Percentiles rank a stretch among this genome's conserved stretches.
Conservation (phyloP, 2,797 vertebrate genomes). For the Silurus aristotelis region DNA sequence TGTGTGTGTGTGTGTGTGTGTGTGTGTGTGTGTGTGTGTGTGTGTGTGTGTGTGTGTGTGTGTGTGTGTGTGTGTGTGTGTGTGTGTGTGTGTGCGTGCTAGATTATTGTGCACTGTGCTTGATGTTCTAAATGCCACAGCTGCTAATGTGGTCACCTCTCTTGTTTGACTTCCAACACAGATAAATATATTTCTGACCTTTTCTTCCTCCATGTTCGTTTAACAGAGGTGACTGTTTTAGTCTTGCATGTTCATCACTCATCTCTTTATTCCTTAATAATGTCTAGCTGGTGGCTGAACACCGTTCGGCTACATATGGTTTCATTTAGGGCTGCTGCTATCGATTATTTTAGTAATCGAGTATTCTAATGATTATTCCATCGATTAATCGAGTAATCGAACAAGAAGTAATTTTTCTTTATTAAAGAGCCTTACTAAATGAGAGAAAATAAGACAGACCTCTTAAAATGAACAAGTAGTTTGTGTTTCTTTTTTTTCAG, state of each 20-base stretch:
- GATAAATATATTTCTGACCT: conserved; percentile 40
- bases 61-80: background rate
- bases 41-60: background rate
- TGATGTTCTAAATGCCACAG: conserved; percentile 46
- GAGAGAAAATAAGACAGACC: too few relatives aligned
- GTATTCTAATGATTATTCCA: too few relatives aligned
- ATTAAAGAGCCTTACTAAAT: too few relatives aligned
- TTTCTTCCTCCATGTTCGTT: background rate
- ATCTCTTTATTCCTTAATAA: background rate
- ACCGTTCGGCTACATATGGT: background rate
- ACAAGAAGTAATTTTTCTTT: too few relatives aligned
- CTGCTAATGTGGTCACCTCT: conserved; percentile 45
- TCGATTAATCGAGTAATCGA: too few relatives aligned
- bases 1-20: background rate
- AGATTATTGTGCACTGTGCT: conserved; percentile 23
- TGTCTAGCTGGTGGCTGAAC: background rate
- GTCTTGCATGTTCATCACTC: background rate
- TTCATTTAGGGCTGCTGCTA: too few relatives aligned
- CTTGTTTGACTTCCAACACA: conserved; percentile 18
- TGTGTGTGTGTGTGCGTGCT: background rate
- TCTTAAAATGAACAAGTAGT: too few relatives aligned
- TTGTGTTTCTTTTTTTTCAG: too few relatives aligned
- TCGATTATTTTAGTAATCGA: too few relatives aligned
- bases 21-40: background rate
- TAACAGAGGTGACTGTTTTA: background rate